Percentiles rank a stretch among this genome's conserved stretches.
Evolutionary conservation across 2,113 vertebrate genomes (phyloP).

Genomic region (Halichoeres trimaculatus): DNA sequence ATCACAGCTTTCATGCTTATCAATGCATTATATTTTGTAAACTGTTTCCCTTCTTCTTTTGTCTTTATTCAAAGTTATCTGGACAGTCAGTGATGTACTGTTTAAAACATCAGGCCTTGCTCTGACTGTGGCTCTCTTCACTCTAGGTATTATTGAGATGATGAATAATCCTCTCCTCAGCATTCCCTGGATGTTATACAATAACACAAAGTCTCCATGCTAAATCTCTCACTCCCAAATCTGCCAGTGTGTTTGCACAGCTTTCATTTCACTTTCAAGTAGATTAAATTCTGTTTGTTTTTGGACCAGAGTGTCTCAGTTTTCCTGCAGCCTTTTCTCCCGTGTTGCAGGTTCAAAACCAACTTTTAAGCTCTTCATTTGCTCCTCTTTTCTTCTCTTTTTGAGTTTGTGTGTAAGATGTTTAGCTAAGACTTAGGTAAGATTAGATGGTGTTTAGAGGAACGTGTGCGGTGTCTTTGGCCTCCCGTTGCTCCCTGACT

Average conservation of each 20-base stretch:
- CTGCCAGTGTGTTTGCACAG: conserved; percentile 67
- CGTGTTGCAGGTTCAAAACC: conserved; percentile 41
- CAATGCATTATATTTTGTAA: neutral
- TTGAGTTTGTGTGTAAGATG: conserved; percentile 60
- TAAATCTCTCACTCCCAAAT: conserved; percentile 64
- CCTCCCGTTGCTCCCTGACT: conserved; percentile 61
- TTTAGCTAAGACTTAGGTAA: conserved; percentile 63
- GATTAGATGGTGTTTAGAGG: conserved; percentile 68
- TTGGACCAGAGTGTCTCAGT: conserved; percentile 32
- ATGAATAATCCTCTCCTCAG: conserved; percentile 50
- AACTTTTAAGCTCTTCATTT: conserved; percentile 69
- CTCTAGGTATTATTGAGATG: conserved; percentile 39
- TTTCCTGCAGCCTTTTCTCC: conserved; percentile 47
- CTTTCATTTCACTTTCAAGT: conserved; percentile 68
- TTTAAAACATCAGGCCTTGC: neutral
- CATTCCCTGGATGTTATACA: conserved; percentile 50
- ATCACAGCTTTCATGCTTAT: neutral
- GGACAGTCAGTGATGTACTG: neutral
- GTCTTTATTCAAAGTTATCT: neutral
- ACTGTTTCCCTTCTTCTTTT: neutral
- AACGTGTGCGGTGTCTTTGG: conserved; percentile 56
- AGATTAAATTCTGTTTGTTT: conserved; percentile 70
- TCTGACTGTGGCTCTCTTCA: conserved; percentile 20
- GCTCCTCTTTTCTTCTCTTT: conserved; percentile 42
- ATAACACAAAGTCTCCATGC: conserved; percentile 54